A percentile compares a stretch with the other conserved stretches of the same genome.
These are phyloP conservation scores for Poecilobothrus nobilitatus DNA, from an alignment of 2,888 invertebrate genomes.

Conservation along the genomic window DNA sequence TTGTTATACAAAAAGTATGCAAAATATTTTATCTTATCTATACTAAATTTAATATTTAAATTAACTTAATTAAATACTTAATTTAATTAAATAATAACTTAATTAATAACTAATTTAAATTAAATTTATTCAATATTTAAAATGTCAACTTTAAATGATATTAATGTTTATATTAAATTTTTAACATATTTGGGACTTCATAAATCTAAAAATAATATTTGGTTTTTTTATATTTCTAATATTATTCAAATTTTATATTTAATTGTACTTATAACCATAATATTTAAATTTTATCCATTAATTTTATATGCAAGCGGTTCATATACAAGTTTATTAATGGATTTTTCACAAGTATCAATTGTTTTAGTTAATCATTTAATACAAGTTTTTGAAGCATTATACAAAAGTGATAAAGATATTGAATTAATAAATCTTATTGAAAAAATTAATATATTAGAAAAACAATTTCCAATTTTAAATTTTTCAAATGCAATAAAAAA, in stretches of 20 bases:
- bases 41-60: too few species aligned
- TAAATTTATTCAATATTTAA: too few species aligned
- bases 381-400: not conserved
- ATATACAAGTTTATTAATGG: not conserved
- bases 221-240: too few species aligned
- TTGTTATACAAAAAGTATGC: too few species aligned
- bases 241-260: not conserved
- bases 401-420: not conserved
- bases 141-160: not conserved
- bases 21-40: too few species aligned
- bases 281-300: not conserved
- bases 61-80: too few species aligned
- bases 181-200: not conserved
- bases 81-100: too few species aligned
- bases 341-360: not conserved
- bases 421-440: not conserved
- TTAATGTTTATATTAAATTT: not conserved
- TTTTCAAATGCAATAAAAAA: not conserved
- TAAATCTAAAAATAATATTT: not conserved
- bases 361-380: not conserved
- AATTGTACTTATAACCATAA: not conserved
- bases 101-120: too few species aligned
- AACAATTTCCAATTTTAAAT: not conserved
- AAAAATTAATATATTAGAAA: not conserved
- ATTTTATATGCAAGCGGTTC: not conserved